These are phyloP conservation scores for Sarcophaga peregrina DNA, from an alignment of 1,140 invertebrate species.

Conservation along the genomic window DNA sequence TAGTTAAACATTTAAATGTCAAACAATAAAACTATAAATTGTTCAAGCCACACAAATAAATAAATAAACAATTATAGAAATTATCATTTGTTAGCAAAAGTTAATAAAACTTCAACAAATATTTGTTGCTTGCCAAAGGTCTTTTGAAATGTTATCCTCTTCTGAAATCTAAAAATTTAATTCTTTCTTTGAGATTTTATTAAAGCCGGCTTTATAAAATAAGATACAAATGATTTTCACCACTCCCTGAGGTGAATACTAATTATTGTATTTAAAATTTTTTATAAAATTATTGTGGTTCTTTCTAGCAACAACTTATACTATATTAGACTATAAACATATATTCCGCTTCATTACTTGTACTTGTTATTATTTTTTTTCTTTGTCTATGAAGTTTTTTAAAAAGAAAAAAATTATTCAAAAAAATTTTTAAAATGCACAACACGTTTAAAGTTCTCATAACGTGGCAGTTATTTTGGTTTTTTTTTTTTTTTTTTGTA, in stretches of 20 bases:
- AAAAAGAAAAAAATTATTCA: no score
- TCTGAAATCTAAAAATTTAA: neutral
- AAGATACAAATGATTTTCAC: constrained; percentile 29
- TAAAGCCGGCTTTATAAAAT: constrained; percentile 30
- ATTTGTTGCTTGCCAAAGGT: neutral
- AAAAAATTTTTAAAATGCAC: constrained; percentile 20
- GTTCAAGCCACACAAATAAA: neutral
- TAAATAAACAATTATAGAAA: neutral
- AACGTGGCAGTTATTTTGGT: constrained; percentile 17
- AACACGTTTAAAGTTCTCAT: constrained; percentile 26
- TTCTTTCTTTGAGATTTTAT: neutral
- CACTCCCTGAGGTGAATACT: constrained; percentile 31
- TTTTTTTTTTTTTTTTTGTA: constrained; percentile 5
- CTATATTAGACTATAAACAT: neutral
- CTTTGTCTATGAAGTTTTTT: neutral
- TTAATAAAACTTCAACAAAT: no score
- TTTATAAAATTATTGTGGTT: neutral
- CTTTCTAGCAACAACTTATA: constrained; percentile 13
- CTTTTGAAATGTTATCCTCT: neutral
- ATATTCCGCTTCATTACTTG: neutral
- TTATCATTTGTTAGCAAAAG: neutral
- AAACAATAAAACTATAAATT: constrained; percentile 7
- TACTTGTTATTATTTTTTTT: constrained; percentile 14
- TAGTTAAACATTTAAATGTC: constrained; percentile 38
- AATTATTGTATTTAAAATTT: constrained; percentile 25